Evolutionary conservation across 2,888 invertebrate species (phyloP).

Genomic region (Melipona bicolor): DNA sequence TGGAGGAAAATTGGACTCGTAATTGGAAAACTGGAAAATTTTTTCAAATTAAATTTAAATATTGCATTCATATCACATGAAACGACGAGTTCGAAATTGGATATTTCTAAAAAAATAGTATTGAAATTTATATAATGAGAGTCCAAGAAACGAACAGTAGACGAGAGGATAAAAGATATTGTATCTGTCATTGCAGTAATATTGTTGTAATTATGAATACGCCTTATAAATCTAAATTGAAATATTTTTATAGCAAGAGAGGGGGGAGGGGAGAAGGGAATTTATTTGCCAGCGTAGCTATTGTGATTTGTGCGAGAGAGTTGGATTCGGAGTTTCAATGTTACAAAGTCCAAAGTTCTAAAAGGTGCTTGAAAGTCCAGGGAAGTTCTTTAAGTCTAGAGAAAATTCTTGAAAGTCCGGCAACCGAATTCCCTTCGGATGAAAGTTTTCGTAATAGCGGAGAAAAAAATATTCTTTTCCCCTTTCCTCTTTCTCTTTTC

Average conservation of each 20-base stretch:
- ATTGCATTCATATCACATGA: not conserved
- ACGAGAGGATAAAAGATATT: not conserved
- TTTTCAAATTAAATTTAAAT: too few species aligned
- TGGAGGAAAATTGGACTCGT: too few species aligned
- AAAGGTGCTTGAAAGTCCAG: not conserved
- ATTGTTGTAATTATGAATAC: too few species aligned
- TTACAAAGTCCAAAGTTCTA: not conserved
- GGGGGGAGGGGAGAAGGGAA: too few species aligned
- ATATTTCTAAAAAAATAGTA: too few species aligned
- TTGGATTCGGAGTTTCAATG: not conserved
- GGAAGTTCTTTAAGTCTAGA: not conserved
- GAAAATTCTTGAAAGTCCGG: not conserved
- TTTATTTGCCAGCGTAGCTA: too few species aligned
- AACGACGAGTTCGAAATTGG: too few species aligned
- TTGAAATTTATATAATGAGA: not conserved
- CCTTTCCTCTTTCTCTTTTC: accelerated
- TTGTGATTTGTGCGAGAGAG: not conserved
- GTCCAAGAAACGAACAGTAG: not conserved
- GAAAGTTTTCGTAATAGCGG: not conserved
- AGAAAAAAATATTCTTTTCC: not conserved
- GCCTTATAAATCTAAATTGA: too few species aligned
- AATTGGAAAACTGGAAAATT: too few species aligned
- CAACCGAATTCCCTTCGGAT: not conserved
- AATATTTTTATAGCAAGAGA: too few species aligned
- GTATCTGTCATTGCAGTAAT: too few species aligned